A percentile compares a stretch with the other conserved stretches of the same genome.
These are phyloP conservation scores for Chiloscyllium punctatum DNA, from an alignment of 2,797 vertebrate genomes.

Conservation along the genomic window DNA sequence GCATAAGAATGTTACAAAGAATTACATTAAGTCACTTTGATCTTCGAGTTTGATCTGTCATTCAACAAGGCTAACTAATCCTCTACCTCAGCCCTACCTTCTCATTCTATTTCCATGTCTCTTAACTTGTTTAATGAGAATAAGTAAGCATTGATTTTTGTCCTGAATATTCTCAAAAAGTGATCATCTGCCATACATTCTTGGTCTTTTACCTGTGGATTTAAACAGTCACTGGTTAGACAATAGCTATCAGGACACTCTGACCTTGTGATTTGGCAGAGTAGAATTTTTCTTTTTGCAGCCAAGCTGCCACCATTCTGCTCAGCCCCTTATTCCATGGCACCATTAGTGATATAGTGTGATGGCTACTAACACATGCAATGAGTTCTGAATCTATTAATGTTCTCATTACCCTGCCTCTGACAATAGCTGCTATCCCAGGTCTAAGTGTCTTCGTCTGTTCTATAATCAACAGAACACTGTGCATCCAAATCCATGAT, in stretches of 20 bases:
- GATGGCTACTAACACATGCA: neutral
- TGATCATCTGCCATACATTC: neutral
- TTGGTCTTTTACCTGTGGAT: neutral
- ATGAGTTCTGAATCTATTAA: neutral
- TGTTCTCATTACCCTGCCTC: neutral
- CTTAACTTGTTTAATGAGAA: neutral
- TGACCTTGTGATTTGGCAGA: neutral
- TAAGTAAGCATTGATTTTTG: neutral
- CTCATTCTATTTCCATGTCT: neutral
- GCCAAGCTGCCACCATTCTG: neutral
- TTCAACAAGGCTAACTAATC: neutral
- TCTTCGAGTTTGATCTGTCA: neutral
- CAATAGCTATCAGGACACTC: neutral
- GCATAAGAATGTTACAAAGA: neutral
- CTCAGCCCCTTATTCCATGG: neutral
- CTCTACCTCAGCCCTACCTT: neutral
- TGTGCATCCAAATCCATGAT: neutral
- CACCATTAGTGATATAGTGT: neutral
- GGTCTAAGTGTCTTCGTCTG: neutral
- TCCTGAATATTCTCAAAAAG: neutral
- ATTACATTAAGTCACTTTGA: neutral
- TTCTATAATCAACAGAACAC: neutral
- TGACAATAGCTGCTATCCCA: neutral
- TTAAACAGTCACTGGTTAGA: neutral
- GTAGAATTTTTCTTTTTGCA: neutral